Conservation (phyloP, 1,140 invertebrate genomes). For the Rhizoglyphus robini region DNA sequence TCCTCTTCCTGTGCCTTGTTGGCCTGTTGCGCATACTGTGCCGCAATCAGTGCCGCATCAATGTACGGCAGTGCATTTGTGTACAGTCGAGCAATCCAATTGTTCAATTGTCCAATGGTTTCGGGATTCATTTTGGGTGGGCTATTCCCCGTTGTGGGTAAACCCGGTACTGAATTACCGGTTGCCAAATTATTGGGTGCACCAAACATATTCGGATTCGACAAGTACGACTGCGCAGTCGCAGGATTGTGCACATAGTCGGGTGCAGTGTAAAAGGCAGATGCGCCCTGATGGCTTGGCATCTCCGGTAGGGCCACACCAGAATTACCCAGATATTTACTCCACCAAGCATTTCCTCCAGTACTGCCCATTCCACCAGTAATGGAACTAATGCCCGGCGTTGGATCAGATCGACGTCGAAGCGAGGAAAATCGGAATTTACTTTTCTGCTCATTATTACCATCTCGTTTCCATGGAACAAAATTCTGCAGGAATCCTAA, state of each 20-base stretch:
- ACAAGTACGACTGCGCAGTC: background rate
- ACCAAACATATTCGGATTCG: too few relatives aligned
- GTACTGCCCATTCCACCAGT: background rate
- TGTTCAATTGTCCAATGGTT: background rate
- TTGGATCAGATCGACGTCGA: background rate
- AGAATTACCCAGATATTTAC: background rate
- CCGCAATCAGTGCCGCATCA: background rate
- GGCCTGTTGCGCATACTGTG: background rate
- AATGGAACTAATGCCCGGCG: background rate
- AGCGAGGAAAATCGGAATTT: background rate
- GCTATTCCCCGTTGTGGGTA: too few relatives aligned
- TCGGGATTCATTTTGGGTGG: background rate
- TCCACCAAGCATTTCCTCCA: background rate
- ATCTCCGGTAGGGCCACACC: background rate
- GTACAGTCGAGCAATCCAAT: background rate
- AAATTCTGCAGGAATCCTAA: background rate
- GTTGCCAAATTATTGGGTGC: too few relatives aligned
- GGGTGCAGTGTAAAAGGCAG: background rate
- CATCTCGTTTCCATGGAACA: too few relatives aligned
- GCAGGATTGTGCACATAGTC: constrained; percentile 8
- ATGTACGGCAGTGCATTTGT: background rate
- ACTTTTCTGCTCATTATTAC: background rate
- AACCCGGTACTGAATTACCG: too few relatives aligned
- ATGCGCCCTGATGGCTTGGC: too few relatives aligned
- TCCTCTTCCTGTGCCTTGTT: background rate